A percentile compares a stretch with the other conserved stretches of the same genome.
Conservation (phyloP, 2,113 vertebrate genomes). For the Xerus inauris region DNA sequence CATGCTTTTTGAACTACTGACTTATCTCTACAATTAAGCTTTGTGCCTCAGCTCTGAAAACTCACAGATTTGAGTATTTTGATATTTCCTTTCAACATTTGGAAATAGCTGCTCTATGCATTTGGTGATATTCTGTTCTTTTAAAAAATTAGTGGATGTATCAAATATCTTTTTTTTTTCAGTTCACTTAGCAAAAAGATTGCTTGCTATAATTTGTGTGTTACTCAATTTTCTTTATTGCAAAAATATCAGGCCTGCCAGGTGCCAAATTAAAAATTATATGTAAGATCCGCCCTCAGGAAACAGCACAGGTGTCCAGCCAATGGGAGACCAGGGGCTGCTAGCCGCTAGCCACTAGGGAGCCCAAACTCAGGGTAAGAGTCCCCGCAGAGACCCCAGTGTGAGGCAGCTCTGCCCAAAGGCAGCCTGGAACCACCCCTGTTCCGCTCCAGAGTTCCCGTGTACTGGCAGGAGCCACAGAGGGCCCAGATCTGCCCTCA, state of each 20-base stretch:
- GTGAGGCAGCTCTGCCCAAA: no score
- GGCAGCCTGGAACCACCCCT: no score
- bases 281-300: no score
- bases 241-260: neutral
- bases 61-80: neutral
- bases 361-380: no score
- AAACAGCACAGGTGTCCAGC: no score
- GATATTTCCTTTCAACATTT: neutral
- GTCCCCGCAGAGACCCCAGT: no score
- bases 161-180: neutral
- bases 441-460: no score
- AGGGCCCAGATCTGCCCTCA: no score
- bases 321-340: no score
- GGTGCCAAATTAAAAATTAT: neutral
- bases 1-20: neutral
- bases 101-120: neutral
- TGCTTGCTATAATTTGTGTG: neutral
- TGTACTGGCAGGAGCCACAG: no score
- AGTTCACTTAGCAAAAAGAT: slow-evolving; percentile 49
- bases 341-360: no score
- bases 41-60: neutral
- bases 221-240: neutral
- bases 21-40: neutral
- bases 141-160: neutral
- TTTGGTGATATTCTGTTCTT: neutral